Base-by-base conservation (phyloP, 2,113 vertebrate genomes). In the Platycercus adscitus region DNA sequence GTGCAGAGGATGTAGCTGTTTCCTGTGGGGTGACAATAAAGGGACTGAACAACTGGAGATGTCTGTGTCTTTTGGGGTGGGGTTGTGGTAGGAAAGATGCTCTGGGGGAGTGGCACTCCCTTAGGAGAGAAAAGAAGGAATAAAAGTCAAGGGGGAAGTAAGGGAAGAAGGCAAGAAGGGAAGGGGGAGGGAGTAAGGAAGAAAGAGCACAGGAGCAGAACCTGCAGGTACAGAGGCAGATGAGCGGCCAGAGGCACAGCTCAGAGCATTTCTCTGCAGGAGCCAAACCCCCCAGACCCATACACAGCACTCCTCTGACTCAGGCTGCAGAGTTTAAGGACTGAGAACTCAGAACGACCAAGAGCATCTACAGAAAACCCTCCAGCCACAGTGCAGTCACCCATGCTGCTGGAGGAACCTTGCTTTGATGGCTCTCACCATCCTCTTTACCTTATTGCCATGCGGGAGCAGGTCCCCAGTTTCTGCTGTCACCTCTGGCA, bases 1-100 rank as follows among this genome's bases (percentile, higher is more conserved):
- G 99, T 99, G n/a, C 96, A 99, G 76, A 99, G 98, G 98, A 99
- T 99, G 99, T 99, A 97, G 98, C 50, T 18, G 53, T 52, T 31
- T 70, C 77, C 89, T 96, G 91, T 75, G 79, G 79, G 77, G 68
- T 84, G 91, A 97, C 89, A 93, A 97, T 97, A 96, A 95, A 96
- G 85, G 80, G 81, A 89, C 55, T 65, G 24, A 92, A 71, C 41
- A 84, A n/a, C 25, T 50, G 37, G 17, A 88, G 10, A 26, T 63
- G n/a, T 91, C 43, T 55, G 2, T 79, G 47, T 78, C 50, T 91
- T 17, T 50, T 53, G 68, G 29, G 13, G 6, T 56, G 20, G 41
- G 50, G 25, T 37, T 82, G 31, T 11, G 8, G 14, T 29, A 63
- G 37, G 52, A 35, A 77, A 14, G 46, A 8, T 46, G 33, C 37